phyloP scores from a whole-genome alignment of 2,113 vertebrate genomes.

The Terrapene triunguis region DNA sequence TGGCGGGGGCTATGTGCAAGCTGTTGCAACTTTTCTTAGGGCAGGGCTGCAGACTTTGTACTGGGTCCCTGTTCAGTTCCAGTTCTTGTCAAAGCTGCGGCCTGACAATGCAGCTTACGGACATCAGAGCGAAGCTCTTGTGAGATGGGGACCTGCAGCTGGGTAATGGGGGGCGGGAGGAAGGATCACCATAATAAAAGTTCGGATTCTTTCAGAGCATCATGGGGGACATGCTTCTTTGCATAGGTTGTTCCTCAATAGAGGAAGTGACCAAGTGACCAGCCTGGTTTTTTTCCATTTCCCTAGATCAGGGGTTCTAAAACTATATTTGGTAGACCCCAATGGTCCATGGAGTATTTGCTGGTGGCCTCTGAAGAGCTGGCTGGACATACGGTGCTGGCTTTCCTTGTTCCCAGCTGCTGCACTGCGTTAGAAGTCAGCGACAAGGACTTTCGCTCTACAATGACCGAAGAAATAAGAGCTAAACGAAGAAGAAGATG shows the following conservation, averaged over 20 bases:
- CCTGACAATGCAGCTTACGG: neutral
- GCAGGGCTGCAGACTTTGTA: neutral
- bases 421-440: neutral
- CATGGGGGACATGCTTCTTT: neutral
- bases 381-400: neutral
- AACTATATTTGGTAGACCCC: neutral
- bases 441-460: neutral
- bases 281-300: neutral
- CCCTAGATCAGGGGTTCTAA: neutral
- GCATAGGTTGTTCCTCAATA: neutral
- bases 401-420: neutral
- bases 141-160: neutral
- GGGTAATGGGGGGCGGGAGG: neutral
- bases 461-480: neutral
- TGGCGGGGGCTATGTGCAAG: neutral
- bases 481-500: neutral
- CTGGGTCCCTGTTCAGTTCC: neutral
- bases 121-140: neutral
- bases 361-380: neutral
- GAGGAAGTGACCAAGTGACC: neutral
- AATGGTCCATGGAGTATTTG: neutral
- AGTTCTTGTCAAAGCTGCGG: neutral
- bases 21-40: neutral
- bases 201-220: neutral
- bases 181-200: neutral